Percentiles rank a stretch among this genome's conserved stretches.
Conservation (phyloP, 1,140 invertebrate genomes). For the Drosophila nikananu region DNA sequence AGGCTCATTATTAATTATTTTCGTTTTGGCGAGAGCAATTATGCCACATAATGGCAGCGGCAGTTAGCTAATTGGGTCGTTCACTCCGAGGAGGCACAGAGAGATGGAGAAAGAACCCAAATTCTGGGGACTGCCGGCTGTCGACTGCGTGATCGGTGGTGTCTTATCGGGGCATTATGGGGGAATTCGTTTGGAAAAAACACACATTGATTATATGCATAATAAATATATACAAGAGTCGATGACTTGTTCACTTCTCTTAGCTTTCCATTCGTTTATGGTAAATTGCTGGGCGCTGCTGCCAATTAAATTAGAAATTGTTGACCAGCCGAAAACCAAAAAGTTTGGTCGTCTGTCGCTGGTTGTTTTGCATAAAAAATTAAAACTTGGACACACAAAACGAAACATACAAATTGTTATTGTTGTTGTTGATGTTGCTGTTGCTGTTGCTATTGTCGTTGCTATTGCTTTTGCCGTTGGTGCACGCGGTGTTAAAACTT, state of each 20-base stretch:
- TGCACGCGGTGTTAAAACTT: conserved; percentile 66
- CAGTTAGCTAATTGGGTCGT: conserved; percentile 40
- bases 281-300: conserved; percentile 71
- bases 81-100: not conserved
- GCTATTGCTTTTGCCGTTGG: conserved; percentile 20
- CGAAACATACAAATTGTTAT: conserved; percentile 59
- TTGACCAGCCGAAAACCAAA: conserved; percentile 61
- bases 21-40: conserved; percentile 29
- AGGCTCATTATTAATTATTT: conserved; percentile 42
- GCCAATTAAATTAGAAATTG: conserved; percentile 80
- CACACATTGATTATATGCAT: conserved; percentile 75
- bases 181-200: conserved; percentile 31
- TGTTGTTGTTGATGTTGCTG: conserved; percentile 12
- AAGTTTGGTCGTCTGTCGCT: conserved; percentile 39
- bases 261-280: conserved; percentile 77
- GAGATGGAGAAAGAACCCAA: conserved; percentile 7
- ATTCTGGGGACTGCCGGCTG: conserved; percentile 19
- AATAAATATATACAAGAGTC: conserved; percentile 53
- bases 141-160: conserved; percentile 20
- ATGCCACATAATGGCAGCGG: conserved; percentile 34
- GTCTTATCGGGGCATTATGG: conserved; percentile 30
- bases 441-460: conserved; percentile 12
- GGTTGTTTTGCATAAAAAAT: conserved; percentile 75
- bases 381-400: conserved; percentile 63
- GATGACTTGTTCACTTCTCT: conserved; percentile 46